Conservation (phyloP, 1,140 invertebrate genomes). For the Venustaconcha ellipsiformis region DNA sequence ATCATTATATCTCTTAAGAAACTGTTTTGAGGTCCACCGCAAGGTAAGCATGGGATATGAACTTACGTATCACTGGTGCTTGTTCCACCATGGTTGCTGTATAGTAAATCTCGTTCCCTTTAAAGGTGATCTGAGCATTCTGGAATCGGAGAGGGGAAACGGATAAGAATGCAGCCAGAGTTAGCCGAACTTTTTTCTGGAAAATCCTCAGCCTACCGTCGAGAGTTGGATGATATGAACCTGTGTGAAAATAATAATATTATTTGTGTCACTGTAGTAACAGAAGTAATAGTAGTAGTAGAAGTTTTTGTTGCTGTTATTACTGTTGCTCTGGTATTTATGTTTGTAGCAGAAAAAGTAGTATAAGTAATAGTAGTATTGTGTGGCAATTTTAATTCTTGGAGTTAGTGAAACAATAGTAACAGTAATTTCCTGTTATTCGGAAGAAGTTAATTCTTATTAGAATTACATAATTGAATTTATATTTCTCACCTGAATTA, state of each 20-base stretch:
- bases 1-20: no score
- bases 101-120: constrained; percentile 24
- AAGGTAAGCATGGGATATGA: no score
- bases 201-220: constrained; percentile 23
- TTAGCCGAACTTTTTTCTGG: constrained; percentile 22
- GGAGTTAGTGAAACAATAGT: not conserved
- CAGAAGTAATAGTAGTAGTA: not conserved
- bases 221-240: constrained; percentile 22
- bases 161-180: constrained; percentile 4
- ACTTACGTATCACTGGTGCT: constrained; percentile 23
- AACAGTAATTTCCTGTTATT: no score
- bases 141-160: constrained; percentile 23
- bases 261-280: not conserved
- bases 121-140: constrained; percentile 22
- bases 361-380: not conserved
- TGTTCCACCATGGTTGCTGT: constrained; percentile 32
- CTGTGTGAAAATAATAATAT: not conserved
- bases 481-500: no score
- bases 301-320: not conserved
- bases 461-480: no score
- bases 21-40: no score
- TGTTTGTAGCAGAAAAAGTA: not conserved
- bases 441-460: no score
- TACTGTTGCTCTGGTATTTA: not conserved
- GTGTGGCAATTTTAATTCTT: not conserved